Percentiles rank a stretch among this genome's conserved stretches.
Conservation (phyloP, 2,888 invertebrate species). For the Steinernema carpocapsae region DNA sequence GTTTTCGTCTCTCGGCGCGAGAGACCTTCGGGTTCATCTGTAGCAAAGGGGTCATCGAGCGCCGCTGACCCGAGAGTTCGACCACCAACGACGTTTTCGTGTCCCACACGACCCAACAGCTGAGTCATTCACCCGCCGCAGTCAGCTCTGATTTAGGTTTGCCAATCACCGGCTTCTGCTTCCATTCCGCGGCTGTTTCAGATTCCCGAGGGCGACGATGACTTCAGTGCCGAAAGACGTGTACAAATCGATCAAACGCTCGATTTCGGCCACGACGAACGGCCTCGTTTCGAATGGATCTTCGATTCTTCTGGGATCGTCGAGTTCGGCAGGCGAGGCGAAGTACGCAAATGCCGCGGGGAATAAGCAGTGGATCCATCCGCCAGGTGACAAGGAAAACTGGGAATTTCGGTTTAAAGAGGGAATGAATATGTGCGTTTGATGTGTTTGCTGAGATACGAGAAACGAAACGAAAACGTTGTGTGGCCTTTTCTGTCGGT, state of each 20-base stretch:
- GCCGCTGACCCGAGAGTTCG: not conserved
- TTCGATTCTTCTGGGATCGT: conserved; percentile 37
- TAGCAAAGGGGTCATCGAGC: conserved; percentile 2
- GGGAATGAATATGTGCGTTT: not conserved
- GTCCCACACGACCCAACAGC: not conserved
- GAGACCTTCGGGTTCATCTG: conserved; percentile 13
- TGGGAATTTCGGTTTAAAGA: not conserved
- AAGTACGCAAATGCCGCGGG: conserved; percentile 46
- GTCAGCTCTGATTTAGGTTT: no score
- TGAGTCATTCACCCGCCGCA: conserved; percentile 13
- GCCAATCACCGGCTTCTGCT: not conserved
- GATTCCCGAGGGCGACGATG: not conserved
- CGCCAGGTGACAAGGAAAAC: conserved; percentile 50
- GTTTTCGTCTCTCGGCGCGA: conserved; percentile 23
- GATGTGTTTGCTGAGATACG: not conserved
- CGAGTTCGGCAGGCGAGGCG: conserved; percentile 44
- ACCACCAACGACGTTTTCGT: conserved; percentile 11
- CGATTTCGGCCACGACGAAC: conserved; percentile 55
- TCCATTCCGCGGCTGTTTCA: not conserved
- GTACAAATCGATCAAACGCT: conserved; percentile 62
- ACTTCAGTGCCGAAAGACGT: conserved; percentile 50
- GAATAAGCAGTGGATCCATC: conserved; percentile 60
- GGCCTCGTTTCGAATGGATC: conserved; percentile 42
- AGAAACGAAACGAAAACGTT: no score
- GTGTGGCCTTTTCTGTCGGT: no score